A percentile compares a stretch with the other conserved stretches of the same genome.
phyloP scores from a whole-genome alignment of 2,888 invertebrate genomes.

The Crocallis elinguaria region DNA sequence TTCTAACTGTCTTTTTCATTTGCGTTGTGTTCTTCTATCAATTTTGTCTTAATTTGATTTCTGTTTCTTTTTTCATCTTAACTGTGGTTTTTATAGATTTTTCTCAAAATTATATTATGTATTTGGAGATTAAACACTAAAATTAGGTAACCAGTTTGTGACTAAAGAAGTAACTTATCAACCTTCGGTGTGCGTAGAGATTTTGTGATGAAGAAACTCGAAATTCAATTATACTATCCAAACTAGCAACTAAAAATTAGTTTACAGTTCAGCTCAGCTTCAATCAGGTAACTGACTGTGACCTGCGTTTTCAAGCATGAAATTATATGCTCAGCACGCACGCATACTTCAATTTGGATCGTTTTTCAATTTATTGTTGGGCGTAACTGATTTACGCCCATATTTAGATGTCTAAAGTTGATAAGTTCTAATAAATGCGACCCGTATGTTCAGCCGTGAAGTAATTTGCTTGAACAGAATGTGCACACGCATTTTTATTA shows the following conservation, averaged over 20 bases:
- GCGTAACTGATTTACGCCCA: constrained; percentile 21
- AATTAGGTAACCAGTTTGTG: no score
- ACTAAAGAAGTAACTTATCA: no score
- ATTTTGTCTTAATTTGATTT: not conserved
- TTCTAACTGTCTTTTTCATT: not conserved
- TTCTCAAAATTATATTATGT: no score
- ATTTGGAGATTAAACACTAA: no score
- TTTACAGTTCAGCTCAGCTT: constrained; percentile 9
- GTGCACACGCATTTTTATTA: constrained; percentile 10
- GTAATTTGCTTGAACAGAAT: not conserved
- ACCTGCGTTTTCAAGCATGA: constrained; percentile 25
- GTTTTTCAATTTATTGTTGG: constrained; percentile 28
- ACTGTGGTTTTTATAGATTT: not conserved
- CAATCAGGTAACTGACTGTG: constrained; percentile 19
- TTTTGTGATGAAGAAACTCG: not conserved
- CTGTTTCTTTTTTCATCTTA: not conserved
- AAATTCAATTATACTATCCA: not conserved
- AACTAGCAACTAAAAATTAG: constrained; percentile 10
- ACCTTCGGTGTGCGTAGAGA: not conserved
- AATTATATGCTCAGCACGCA: constrained; percentile 25
- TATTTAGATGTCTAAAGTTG: constrained; percentile 20
- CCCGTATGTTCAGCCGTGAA: constrained; percentile 17
- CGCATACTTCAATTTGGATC: constrained; percentile 20
- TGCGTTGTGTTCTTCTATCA: not conserved
- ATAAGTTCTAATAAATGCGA: constrained; percentile 16